Conservation (phyloP, 2,888 invertebrate genomes). For the Hydroisotoma schaefferi region DNA sequence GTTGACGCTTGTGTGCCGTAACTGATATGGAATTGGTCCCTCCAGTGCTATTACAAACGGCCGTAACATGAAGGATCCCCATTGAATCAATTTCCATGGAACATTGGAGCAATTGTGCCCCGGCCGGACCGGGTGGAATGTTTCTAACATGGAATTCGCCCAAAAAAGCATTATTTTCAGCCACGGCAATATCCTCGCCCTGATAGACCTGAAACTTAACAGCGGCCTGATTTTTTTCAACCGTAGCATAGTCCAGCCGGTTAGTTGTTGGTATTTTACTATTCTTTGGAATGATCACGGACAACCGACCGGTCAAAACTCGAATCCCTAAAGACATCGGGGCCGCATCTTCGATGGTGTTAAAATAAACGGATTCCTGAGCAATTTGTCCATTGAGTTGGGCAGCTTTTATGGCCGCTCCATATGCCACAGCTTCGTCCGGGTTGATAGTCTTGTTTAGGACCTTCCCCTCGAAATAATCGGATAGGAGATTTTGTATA, state of each 20-base stretch:
- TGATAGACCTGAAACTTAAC: constrained; percentile 30
- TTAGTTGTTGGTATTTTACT: constrained; percentile 25
- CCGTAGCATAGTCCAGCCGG: constrained; percentile 26
- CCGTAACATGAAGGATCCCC: constrained; percentile 32
- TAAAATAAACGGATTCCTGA: constrained; percentile 17
- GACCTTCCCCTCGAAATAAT: constrained; percentile 70
- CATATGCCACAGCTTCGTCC: constrained; percentile 77
- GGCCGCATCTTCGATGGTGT: constrained; percentile 28
- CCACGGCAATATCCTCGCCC: constrained; percentile 25
- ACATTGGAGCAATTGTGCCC: constrained; percentile 21
- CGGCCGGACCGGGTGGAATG: constrained; percentile 31
- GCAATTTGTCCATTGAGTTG: constrained; percentile 55
- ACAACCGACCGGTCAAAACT: constrained; percentile 21
- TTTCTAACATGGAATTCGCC: constrained; percentile 32
- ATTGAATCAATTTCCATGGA: constrained; percentile 27
- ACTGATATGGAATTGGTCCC: constrained; percentile 12
- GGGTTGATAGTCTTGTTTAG: constrained; percentile 72
- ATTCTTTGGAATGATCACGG: constrained; percentile 24
- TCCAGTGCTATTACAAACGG: constrained; percentile 22
- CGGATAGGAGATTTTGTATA: constrained; percentile 68
- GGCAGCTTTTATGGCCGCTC: constrained; percentile 71
- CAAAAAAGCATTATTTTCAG: constrained; percentile 20
- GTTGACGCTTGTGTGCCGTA: constrained; percentile 16
- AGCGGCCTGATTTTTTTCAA: constrained; percentile 33
- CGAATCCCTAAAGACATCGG: constrained; percentile 32